Evolutionary conservation across 1,140 invertebrate genomes (phyloP), one percentile per base, ranked within the genome.

Genomic region (Rhopalosiphum padi): DNA sequence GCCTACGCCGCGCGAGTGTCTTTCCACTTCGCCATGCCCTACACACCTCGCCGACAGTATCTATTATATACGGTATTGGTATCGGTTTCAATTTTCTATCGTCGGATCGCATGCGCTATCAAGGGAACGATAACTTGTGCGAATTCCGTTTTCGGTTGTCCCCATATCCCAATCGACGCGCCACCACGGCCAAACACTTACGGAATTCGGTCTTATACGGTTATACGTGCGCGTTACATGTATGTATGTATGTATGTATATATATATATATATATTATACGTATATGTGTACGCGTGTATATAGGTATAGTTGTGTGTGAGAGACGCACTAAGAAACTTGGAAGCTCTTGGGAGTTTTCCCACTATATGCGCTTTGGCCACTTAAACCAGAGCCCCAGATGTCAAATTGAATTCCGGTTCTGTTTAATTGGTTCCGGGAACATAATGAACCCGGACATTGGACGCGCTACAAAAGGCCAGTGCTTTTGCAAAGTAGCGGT

Each of bases 21-120:
- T 43, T 43, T 86, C 25, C 23, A 43, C 30, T 23, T 46, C 43
- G 3, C 21, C 21, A 22, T 18, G 18, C 41, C 86, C 43, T 11
- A 25, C 2, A 60, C 23, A 35, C 87, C 86, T 30, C 18, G 25
- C 46, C 46, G 5, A 1, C 0, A 89, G 35, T 43, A 60, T n/a
- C 25, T 51, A 22, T 90, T 90, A 43, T 90, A 90, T 90, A 60
- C 53, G 37, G 30, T 55, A 37, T 25, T 43, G 89, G 88, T 90
- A 60, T 77, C 41, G 41, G 90, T 92, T 92, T 92, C 90, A 83
- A 92, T 92, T 92, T 92, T 92, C 90, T 51, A 83, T 92, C 90
- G 30, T 23, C 55, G 21, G 48, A 35, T 55, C 48, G 37, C 88
- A 15, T 23, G 53, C 41, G 43, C 25, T 83, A 83, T 51, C 90